Percentiles rank a stretch among this genome's conserved stretches.
These are phyloP conservation scores for Hyaena hyaena DNA, from an alignment of 2,113 vertebrate species.

Conservation along the genomic window DNA sequence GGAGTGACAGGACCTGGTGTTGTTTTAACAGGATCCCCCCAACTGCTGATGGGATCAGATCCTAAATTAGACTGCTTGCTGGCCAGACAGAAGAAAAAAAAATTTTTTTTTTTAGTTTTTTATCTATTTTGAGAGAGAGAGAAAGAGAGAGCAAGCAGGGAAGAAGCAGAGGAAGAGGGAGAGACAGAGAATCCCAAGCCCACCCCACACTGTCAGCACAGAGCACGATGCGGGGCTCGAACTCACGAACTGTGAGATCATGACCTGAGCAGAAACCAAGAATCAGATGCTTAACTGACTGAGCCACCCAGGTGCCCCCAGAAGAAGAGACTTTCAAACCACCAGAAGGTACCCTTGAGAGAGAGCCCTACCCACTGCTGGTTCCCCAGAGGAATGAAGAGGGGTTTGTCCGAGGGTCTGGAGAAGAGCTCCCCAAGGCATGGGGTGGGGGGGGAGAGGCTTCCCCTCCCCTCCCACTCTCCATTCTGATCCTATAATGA, in stretches of 20 bases:
- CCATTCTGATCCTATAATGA: neutral
- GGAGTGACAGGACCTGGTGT: neutral
- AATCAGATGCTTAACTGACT: no score
- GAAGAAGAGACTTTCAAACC: neutral
- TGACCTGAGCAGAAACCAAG: no score
- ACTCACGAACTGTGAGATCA: no score
- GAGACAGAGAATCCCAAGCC: no score
- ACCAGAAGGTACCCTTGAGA: neutral
- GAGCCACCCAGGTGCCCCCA: no score
- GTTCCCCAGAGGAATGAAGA: neutral
- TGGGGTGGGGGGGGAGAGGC: accelerated
- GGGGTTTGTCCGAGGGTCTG: neutral
- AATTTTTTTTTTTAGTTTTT: no score
- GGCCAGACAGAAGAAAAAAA: neutral
- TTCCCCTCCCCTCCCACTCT: neutral
- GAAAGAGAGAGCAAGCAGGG: no score
- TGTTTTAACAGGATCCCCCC: neutral
- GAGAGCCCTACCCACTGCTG: neutral
- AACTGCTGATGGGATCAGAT: neutral
- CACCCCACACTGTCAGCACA: no score
- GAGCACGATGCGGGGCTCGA: no score
- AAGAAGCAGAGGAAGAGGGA: no score
- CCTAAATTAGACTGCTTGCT: neutral
- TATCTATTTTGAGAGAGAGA: no score
- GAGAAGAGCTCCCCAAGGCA: neutral